Evolutionary conservation across 1,140 invertebrate species (phyloP).

Genomic region (Ctenoplectra terminalis): DNA sequence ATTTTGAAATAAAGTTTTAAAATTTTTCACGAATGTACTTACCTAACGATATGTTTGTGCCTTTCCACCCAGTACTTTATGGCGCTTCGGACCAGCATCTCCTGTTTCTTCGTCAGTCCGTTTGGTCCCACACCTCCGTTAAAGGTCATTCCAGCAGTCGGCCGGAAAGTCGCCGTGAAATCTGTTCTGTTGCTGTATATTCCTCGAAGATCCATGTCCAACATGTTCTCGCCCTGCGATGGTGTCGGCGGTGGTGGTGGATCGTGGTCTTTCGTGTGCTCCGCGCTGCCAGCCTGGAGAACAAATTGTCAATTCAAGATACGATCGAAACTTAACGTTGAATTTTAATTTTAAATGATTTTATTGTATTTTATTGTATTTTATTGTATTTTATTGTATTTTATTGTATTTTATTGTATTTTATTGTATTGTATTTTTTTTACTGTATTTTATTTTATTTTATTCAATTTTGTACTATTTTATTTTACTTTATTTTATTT

Average conservation of each 20-base stretch:
- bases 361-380: no score
- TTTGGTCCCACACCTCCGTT: conserved; percentile 87
- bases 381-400: no score
- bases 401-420: no score
- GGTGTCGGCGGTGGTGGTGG: conserved; percentile 61
- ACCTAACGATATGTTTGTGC: conserved; percentile 93
- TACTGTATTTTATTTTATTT: no score
- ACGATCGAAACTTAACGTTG: not conserved
- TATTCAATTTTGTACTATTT: no score
- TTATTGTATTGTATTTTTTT: no score
- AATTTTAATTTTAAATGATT: no score
- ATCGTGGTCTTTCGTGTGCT: conserved; percentile 74
- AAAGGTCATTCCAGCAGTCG: conserved; percentile 85
- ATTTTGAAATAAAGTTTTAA: no score
- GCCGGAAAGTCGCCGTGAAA: conserved; percentile 88
- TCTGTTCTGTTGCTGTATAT: conserved; percentile 90
- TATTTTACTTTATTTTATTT: no score
- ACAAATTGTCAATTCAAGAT: not conserved
- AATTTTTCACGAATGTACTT: conserved; percentile 61
- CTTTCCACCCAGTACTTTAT: conserved; percentile 95
- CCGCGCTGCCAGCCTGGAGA: conserved; percentile 76
- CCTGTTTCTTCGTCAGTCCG: conserved; percentile 91
- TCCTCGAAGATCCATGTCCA: conserved; percentile 87
- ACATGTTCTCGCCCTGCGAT: conserved; percentile 72
- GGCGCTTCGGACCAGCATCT: conserved; percentile 90